Base-by-base conservation (phyloP, 2,113 vertebrate genomes). In the Dolichotis patagonum region DNA sequence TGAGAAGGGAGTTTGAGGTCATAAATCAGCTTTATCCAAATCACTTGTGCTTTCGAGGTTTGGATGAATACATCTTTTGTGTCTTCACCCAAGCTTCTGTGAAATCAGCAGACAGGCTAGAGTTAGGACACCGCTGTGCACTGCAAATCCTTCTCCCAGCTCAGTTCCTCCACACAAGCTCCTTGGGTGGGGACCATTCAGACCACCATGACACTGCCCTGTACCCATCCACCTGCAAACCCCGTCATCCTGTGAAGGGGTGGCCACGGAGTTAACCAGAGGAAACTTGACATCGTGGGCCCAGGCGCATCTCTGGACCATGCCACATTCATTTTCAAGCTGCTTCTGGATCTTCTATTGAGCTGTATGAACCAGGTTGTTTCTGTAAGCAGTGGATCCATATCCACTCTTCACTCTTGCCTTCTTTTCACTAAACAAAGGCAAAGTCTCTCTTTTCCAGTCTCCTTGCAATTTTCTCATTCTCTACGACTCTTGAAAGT, bases 11-110 rank as follows among this genome's bases (percentile, higher is more conserved):
- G 73, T 65, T 90, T 82, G 52, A 77, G 85, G 60, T 90, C 94
- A 82, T 95, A 82, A 93, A 95, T 98, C 92, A 93, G 24, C 84
- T 88, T 12, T 32, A 80, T 89, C 62, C 69, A 49, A 96, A 75
- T 73, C 75, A 65, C 73, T 38, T 71, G 75, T 24, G 85, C 93
- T 96, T 97, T 93, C 54, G 14, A 97, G 96, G 75, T 60, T 88
- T 93, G 81, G 56, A 86, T 46, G 80, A 90, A 69, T 56, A 85
- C 60, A 63, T 54, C 52, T 77, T 82, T 35, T 56, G 58, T 35
- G 58, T 88, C 77, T 96, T 86, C 56, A 35, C 93, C 77, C 49
- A 87, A 93, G 73, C 88, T 38, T 82, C 90, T 77, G 69, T 13
- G 38, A 77, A 89, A 71, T 32, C 22, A 20, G 38, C 16, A 28